Evolutionary conservation across 2,113 vertebrate genomes (phyloP).

Genomic region (Gobio gobio): DNA sequence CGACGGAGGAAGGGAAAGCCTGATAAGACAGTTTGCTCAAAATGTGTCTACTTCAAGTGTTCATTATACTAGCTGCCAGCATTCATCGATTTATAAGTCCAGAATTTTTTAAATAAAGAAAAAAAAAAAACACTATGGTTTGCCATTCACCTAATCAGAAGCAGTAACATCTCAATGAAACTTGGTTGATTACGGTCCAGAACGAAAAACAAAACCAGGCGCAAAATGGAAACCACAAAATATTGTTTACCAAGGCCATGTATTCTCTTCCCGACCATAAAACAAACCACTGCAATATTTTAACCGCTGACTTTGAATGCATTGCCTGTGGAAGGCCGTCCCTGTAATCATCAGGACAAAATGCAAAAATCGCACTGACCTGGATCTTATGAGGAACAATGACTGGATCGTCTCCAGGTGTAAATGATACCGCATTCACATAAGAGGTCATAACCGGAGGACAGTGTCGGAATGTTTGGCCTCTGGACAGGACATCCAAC

Average conservation of each 20-base stretch:
- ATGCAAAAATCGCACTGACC: not conserved
- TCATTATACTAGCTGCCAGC: not conserved
- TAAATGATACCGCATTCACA: constrained; percentile 4
- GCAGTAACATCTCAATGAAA: constrained; percentile 20
- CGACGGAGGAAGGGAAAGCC: constrained; percentile 29
- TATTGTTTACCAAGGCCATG: not conserved
- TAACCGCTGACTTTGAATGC: not conserved
- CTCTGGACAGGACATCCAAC: constrained; percentile 21
- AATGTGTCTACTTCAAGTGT: not conserved
- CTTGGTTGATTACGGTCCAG: not conserved
- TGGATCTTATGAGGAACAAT: constrained; percentile 2
- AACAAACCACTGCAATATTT: not conserved
- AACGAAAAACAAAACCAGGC: not conserved
- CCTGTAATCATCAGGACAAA: constrained; percentile 1
- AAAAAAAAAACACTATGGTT: not conserved
- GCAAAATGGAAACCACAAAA: constrained; percentile 34
- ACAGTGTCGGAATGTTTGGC: constrained; percentile 16
- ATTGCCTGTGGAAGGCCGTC: not conserved
- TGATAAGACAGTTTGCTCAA: constrained; percentile 24
- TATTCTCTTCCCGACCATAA: constrained; percentile 22
- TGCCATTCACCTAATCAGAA: constrained; percentile 18
- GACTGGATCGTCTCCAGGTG: constrained; percentile 17
- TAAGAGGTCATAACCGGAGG: not conserved
- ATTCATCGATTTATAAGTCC: not conserved
- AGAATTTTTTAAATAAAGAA: not conserved